Percentiles rank a stretch among this genome's conserved stretches.
These are phyloP conservation scores for Lamellibrachia luymesi DNA, from an alignment of 1,140 invertebrate species.

Conservation along the genomic window DNA sequence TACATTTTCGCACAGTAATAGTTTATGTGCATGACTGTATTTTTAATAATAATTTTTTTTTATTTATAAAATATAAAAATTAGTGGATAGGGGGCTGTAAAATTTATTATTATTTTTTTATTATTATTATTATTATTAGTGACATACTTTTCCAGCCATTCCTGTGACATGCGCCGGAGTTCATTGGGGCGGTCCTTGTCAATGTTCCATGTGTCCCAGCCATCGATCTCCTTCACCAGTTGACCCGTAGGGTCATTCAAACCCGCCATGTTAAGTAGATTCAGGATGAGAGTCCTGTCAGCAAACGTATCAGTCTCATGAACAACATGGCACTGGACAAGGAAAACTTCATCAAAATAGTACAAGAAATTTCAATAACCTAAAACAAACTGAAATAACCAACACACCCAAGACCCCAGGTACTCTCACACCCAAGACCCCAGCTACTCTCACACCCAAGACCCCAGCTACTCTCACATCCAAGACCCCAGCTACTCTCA, in stretches of 20 bases:
- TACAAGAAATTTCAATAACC: not conserved
- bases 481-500: too few relatives aligned
- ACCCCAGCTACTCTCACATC: too few relatives aligned
- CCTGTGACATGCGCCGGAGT: conserved; percentile 42
- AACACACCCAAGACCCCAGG: too few relatives aligned
- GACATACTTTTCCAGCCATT: conserved; percentile 51
- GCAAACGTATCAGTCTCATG: not conserved
- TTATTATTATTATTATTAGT: not conserved
- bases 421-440: too few relatives aligned
- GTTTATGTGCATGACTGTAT: too few relatives aligned
- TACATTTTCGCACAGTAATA: too few relatives aligned
- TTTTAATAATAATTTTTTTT: too few relatives aligned
- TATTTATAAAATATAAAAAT: too few relatives aligned
- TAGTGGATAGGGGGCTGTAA: too few relatives aligned
- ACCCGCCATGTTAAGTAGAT: conserved; percentile 38
- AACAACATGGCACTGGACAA: not conserved
- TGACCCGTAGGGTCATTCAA: conserved; percentile 48
- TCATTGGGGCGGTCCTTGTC: conserved; percentile 47
- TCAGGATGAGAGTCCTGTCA: conserved; percentile 29
- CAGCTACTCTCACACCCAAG: too few relatives aligned
- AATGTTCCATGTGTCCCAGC: conserved; percentile 54
- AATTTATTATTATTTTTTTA: too few relatives aligned
- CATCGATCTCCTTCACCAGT: conserved; percentile 51
- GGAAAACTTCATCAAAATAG: not conserved
- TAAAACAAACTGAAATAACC: not conserved